Evolutionary conservation across 2,888 invertebrate species (phyloP).

Genomic region (Oxyteleia sp.): DNA sequence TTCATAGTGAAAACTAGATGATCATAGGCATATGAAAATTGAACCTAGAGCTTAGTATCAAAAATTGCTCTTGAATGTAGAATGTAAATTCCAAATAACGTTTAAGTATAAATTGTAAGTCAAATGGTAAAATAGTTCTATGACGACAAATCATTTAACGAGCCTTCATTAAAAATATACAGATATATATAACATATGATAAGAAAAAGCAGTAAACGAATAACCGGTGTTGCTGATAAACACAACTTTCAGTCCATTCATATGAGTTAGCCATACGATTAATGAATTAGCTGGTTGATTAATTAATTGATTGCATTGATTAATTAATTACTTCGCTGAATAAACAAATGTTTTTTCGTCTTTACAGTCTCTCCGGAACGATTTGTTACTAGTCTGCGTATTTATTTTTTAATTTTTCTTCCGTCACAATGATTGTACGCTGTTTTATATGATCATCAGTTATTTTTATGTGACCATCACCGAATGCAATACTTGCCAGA

Average conservation of each 20-base stretch:
- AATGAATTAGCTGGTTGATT: too few relatives aligned
- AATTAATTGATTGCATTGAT: not conserved
- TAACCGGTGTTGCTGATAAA: conserved; percentile 16
- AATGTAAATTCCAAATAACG: conserved; percentile 18
- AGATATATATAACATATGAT: conserved; percentile 27
- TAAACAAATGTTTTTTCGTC: conserved; percentile 18
- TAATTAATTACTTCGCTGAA: conserved; percentile 2
- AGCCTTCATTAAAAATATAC: conserved; percentile 55
- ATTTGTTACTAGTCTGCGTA: conserved; percentile 61
- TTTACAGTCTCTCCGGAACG: conserved; percentile 27
- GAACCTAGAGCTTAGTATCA: conserved; percentile 58
- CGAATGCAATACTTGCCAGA: conserved; percentile 70
- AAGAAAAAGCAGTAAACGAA: conserved; percentile 20
- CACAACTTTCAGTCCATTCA: conserved; percentile 19
- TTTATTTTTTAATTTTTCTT: conserved; percentile 64
- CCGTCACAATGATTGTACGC: conserved; percentile 51
- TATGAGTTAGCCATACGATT: not conserved
- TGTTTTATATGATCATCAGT: conserved; percentile 56
- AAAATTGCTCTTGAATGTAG: conserved; percentile 59
- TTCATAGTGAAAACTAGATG: conserved; percentile 27
- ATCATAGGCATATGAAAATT: conserved; percentile 32
- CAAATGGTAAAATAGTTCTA: conserved; percentile 49
- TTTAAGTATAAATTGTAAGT: conserved; percentile 59
- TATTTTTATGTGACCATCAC: conserved; percentile 69
- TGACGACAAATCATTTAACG: conserved; percentile 59